Conservation (phyloP, 2,888 invertebrate genomes). For the Amphimallon solstitiale region DNA sequence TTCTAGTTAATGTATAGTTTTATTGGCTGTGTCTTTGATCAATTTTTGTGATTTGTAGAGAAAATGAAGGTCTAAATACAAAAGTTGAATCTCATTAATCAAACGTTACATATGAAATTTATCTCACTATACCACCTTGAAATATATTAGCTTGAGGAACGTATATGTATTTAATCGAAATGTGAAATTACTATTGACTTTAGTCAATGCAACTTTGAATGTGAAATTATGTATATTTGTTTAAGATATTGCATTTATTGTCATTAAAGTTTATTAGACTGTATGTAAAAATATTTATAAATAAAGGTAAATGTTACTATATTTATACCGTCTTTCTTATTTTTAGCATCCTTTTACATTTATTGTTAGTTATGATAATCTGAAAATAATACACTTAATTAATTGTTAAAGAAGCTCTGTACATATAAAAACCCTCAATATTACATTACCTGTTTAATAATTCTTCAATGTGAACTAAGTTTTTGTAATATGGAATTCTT, state of each 20-base stretch:
- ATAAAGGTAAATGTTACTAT: constrained; percentile 38
- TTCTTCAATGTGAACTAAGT: too few species aligned
- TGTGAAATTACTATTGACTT: constrained; percentile 23
- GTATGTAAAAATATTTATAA: constrained; percentile 40
- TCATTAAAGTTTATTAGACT: constrained; percentile 38
- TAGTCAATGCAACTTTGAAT: constrained; percentile 17
- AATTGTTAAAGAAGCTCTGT: too few species aligned
- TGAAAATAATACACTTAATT: too few species aligned
- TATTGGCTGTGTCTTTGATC: constrained; percentile 32
- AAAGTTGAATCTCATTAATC: constrained; percentile 32
- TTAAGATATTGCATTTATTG: constrained; percentile 38
- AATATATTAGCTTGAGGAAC: constrained; percentile 23
- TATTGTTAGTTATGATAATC: too few species aligned
- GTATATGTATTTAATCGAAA: constrained; percentile 29
- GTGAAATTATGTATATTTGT: constrained; percentile 33
- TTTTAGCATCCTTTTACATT: too few species aligned
- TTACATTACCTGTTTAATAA: too few species aligned
- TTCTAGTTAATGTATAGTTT: constrained; percentile 24
- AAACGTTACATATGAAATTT: constrained; percentile 29
- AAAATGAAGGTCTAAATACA: constrained; percentile 28
- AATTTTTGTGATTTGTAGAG: constrained; percentile 32
- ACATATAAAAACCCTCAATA: too few species aligned
- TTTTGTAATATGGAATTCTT: too few species aligned
- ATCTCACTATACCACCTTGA: constrained; percentile 23
- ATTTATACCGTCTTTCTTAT: not conserved